Evolutionary conservation across 2,797 vertebrate genomes (phyloP).

Genomic region (Manis pentadactyla): DNA sequence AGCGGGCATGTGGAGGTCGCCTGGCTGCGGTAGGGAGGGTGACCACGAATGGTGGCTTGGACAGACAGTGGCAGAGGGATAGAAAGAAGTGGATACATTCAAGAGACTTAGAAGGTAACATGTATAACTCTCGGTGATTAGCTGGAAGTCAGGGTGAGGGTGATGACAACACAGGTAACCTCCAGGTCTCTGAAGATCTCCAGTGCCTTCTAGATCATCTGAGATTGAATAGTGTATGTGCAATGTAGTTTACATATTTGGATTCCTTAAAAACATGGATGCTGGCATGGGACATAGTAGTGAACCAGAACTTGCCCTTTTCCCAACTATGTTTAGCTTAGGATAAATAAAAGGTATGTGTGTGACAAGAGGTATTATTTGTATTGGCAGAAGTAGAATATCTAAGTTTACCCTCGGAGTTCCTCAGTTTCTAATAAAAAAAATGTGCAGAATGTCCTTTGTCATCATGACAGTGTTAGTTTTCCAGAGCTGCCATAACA

Average conservation of each 20-base stretch:
- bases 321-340: background rate
- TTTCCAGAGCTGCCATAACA: background rate
- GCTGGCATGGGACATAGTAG: accelerated
- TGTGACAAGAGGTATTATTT: background rate
- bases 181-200: background rate
- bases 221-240: background rate
- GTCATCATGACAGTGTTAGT: background rate
- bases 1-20: accelerated
- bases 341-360: background rate
- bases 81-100: background rate
- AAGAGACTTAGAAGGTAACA: background rate
- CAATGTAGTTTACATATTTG: background rate
- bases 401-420: background rate
- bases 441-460: background rate
- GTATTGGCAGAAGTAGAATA: background rate
- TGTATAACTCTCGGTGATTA: background rate
- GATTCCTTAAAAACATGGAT: background rate
- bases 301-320: background rate
- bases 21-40: background rate
- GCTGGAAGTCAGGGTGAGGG: background rate
- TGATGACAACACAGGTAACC: background rate
- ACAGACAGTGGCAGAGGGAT: background rate
- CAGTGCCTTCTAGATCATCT: background rate
- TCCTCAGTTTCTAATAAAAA: background rate
- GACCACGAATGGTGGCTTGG: background rate